These are phyloP conservation scores for Neotoxoptera formosana DNA, from an alignment of 1,140 invertebrate species.

Conservation along the genomic window DNA sequence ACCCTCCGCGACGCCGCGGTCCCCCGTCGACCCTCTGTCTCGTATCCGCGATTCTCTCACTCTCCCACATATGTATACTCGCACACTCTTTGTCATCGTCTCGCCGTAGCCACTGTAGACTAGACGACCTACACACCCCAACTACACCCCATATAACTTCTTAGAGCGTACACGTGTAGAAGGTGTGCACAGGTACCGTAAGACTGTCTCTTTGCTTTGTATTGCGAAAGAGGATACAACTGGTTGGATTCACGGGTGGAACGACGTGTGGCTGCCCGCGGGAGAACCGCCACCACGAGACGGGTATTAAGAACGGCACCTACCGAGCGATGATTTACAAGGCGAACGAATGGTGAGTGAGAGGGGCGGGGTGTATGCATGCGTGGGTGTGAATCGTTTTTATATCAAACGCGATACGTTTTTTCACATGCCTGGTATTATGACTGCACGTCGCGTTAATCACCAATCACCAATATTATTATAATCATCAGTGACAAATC, in stretches of 20 bases:
- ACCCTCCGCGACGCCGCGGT: not conserved
- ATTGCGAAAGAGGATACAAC: not conserved
- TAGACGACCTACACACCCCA: not conserved
- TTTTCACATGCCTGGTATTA: too few relatives aligned
- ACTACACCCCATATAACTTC: not conserved
- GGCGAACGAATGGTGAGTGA: accelerated
- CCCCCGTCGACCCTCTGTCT: not conserved
- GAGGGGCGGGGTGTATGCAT: too few relatives aligned
- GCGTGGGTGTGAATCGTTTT: not conserved
- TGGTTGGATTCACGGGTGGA: not conserved
- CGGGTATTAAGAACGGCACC: not conserved
- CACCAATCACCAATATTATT: not conserved
- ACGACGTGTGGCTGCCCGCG: not conserved
- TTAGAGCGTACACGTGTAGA: not conserved
- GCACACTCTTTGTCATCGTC: not conserved
- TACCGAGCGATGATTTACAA: not conserved
- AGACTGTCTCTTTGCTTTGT: not conserved
- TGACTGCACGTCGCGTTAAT: not conserved
- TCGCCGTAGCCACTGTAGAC: not conserved
- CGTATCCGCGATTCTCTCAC: not conserved
- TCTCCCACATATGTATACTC: too few relatives aligned
- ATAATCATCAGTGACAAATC: not conserved
- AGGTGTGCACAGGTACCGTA: not conserved
- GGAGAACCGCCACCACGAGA: not conserved
- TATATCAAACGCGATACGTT: not conserved